These are phyloP conservation scores for Manis javanica DNA, from an alignment of 2,797 vertebrate genomes.

Conservation along the genomic window DNA sequence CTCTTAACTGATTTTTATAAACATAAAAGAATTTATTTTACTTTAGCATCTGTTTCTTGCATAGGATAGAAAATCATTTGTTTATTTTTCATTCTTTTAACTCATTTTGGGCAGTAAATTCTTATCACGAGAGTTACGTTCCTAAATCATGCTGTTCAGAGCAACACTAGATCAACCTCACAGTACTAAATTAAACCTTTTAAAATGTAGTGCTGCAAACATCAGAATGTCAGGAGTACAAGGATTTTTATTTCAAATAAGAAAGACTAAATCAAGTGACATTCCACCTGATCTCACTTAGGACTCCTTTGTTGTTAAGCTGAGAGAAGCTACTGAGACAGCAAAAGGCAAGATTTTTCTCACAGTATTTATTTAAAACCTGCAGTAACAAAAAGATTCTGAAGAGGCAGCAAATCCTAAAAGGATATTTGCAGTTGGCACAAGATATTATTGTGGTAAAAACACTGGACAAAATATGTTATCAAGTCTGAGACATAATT, in stretches of 20 bases:
- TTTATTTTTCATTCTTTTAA: background rate
- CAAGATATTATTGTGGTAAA: background rate
- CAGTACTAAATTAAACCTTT: background rate
- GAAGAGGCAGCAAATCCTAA: background rate
- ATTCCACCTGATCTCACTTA: background rate
- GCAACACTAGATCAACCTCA: background rate
- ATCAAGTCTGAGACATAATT: background rate
- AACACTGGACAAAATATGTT: background rate
- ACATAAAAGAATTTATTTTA: constrained; percentile 15
- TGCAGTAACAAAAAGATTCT: background rate
- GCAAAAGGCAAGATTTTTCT: background rate
- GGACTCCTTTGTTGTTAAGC: background rate
- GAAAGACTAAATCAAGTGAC: constrained; percentile 22
- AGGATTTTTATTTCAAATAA: constrained; percentile 51
- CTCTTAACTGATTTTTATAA: constrained; percentile 32
- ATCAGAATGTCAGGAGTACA: background rate
- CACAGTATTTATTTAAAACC: constrained; percentile 16
- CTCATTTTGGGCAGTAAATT: background rate
- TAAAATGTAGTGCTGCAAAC: background rate
- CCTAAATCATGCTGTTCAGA: background rate
- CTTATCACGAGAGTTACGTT: constrained; percentile 1
- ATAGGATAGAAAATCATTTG: background rate
- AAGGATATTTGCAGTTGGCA: background rate
- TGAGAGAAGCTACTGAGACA: constrained; percentile 7
- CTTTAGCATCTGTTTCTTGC: background rate